Evolutionary conservation across 1,140 invertebrate species (phyloP), one percentile per base, ranked within the genome.

Genomic region (Lepidurus arcticus): DNA sequence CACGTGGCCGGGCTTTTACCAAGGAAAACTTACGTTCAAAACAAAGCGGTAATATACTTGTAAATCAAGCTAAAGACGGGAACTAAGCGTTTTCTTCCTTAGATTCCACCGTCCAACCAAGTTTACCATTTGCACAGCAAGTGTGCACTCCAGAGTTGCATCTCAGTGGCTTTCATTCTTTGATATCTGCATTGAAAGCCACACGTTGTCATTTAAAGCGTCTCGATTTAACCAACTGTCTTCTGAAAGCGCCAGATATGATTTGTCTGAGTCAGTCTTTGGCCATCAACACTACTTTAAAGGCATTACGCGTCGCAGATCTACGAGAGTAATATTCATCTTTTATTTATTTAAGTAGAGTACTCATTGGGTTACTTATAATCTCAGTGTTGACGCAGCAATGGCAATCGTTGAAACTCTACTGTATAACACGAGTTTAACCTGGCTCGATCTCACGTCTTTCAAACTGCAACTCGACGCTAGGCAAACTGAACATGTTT

Each of bases 91-190:
- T 21, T 7, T 7, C 16, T 65, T 65, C 16, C 7, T 7, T n/a
- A 65, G 53, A 65, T 7, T 65, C 53, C n/a, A 65, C 53, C 21
- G 53, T n/a, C 16, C 53, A 65, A 65, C 53, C 53, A 7, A 21
- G n/a, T 13, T 16, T 65, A 21, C 21, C 53, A 7, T 16, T 65
- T 65, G 53, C 21, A 16, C 53, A 16, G 53, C 16, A 65, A 65
- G 8, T 65, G 16, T 65, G 53, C 53, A 21, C 21, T 16, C 53
- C 53, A 7, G 53, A 65, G 53, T 65, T 21, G 1, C 78, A 79
- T 26, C 21, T 44, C 24, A 79, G 78, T n/a, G 78, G 78, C 9
- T 79, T 79, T 73, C 78, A 79, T 76, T 75, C 47, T 1, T 47
- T 79, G 47, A 45, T 79, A 42, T 24, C 43, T 7, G 44, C 78